These are phyloP conservation scores for Plestiodon gilberti DNA, from an alignment of 2,113 vertebrate genomes.

Conservation along the genomic window DNA sequence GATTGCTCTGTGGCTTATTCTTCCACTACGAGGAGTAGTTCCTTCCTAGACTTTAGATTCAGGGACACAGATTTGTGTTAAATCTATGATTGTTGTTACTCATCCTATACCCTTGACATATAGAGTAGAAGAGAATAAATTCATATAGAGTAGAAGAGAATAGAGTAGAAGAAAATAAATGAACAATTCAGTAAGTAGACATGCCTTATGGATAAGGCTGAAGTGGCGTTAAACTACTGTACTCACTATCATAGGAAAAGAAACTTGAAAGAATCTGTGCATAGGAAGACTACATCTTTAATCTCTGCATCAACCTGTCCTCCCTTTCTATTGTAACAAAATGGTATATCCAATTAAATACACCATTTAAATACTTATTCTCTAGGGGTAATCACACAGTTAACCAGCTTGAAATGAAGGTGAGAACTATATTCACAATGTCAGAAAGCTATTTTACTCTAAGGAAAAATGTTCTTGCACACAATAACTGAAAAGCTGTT, in stretches of 20 bases:
- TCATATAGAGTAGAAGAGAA: too few relatives aligned
- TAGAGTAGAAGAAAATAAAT: too few relatives aligned
- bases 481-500: slow-evolving; percentile 8
- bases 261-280: neutral
- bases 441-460: neutral
- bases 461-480: neutral
- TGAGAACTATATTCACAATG: neutral
- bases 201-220: neutral
- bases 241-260: neutral
- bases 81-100: neutral
- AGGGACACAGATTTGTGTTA: neutral
- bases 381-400: neutral
- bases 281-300: neutral
- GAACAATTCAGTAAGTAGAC: neutral
- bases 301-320: neutral
- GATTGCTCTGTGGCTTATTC: too few relatives aligned
- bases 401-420: neutral
- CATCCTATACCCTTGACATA: neutral
- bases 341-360: neutral
- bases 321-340: neutral
- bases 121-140: neutral
- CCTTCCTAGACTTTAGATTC: neutral
- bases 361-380: neutral
- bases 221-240: neutral
- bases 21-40: neutral